phyloP scores from a whole-genome alignment of 2,113 vertebrate species.

The Indri indri region DNA sequence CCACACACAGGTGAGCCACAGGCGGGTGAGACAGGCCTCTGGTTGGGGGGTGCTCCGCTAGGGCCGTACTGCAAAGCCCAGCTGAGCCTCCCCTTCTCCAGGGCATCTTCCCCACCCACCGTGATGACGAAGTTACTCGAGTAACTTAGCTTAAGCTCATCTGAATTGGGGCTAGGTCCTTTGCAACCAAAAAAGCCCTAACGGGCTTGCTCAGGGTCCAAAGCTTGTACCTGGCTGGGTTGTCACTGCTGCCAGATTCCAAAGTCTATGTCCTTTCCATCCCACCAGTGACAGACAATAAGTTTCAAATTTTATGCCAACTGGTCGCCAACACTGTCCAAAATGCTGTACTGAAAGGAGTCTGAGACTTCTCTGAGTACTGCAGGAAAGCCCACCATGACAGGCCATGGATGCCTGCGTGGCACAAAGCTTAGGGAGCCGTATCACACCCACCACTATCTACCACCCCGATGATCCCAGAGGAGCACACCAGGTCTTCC shows the following conservation, averaged over 20 bases:
- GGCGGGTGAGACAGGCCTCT: not conserved
- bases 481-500: not conserved
- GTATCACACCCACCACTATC: not conserved
- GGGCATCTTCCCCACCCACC: not conserved
- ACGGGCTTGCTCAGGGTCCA: not conserved
- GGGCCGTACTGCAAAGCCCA: not conserved
- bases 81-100: not conserved
- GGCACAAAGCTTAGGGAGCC: not conserved
- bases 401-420: not conserved
- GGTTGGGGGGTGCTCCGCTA: accelerated
- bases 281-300: not conserved
- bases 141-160: not conserved
- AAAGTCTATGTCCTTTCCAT: not conserved
- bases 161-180: not conserved
- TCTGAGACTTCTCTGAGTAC: not conserved
- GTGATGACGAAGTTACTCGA: not conserved
- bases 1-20: not conserved
- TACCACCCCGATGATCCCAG: not conserved
- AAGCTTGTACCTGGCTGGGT: not conserved
- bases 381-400: not conserved
- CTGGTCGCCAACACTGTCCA: not conserved
- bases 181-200: not conserved
- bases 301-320: not conserved
- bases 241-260: not conserved
- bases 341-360: not conserved